Conservation (phyloP, 1,140 invertebrate genomes). For the Diachasmimorpha longicaudata region DNA sequence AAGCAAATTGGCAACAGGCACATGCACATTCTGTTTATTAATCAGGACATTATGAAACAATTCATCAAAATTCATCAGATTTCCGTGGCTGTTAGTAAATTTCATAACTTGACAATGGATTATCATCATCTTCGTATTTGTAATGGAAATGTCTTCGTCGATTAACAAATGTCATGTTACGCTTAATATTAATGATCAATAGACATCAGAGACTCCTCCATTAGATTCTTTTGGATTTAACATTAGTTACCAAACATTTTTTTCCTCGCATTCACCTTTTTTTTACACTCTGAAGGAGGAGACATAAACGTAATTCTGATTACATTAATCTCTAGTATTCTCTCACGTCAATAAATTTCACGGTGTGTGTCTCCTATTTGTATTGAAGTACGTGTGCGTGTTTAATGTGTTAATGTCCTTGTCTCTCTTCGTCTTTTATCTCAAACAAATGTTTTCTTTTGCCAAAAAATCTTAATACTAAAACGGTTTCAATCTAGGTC, state of each 20-base stretch:
- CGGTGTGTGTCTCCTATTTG: slow-evolving; percentile 22
- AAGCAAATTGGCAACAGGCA: slow-evolving; percentile 60
- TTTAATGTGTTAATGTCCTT: neutral
- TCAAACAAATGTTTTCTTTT: slow-evolving; percentile 20
- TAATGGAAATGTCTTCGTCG: slow-evolving; percentile 9
- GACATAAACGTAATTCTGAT: neutral
- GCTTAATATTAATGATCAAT: slow-evolving; percentile 18
- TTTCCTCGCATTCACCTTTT: slow-evolving; percentile 24
- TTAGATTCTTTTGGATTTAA: neutral
- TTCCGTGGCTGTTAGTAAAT: slow-evolving; percentile 26
- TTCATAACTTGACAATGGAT: slow-evolving; percentile 21
- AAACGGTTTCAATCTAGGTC: slow-evolving; percentile 24
- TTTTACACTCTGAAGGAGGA: neutral
- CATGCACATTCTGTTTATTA: slow-evolving; percentile 66
- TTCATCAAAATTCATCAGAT: slow-evolving; percentile 32
- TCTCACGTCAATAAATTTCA: neutral
- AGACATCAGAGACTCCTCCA: slow-evolving; percentile 4
- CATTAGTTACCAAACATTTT: slow-evolving; percentile 24
- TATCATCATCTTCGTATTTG: slow-evolving; percentile 5
- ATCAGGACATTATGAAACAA: slow-evolving; percentile 62
- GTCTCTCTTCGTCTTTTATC: neutral
- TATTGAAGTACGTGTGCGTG: slow-evolving; percentile 7
- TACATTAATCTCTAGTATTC: neutral
- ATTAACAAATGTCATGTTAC: slow-evolving; percentile 26
- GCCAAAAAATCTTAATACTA: slow-evolving; percentile 32